Evolutionary conservation across 2,888 invertebrate genomes (phyloP), one percentile per base, ranked within the genome.

Genomic region (Melieria picta): DNA sequence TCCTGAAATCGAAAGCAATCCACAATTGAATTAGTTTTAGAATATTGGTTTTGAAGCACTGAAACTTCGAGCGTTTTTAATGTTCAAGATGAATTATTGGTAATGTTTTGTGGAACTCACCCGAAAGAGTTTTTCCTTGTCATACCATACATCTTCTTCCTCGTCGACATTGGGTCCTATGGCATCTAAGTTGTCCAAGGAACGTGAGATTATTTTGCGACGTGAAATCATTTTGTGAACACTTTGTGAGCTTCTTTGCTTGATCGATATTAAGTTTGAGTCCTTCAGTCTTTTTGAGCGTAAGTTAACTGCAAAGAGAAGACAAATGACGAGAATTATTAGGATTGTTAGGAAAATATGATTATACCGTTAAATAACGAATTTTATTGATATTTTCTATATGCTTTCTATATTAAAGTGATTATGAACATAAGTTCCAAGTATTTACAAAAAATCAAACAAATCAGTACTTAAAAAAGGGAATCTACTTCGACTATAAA

Each of bases 101-200:
- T 30, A 30, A 30, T 30, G 30, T 30, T 30, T 50, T 50, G 50
- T 3, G 11, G 48, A 61, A 61, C 89, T 88, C 88, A 95, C 96
- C 91, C 94, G 95, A 88, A 94, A 95, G 68, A 96, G 89, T 88
- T 96, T 96, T 81, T 96, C 96, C 86, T 94, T 93, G 85, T 95
- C 94, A 84, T 94, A 94, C 96, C 96, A 96, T 75, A 96, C 94
- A 85, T 96, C 96, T 76, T 84, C 83, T 66, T 77, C 77, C 79
- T 95, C 95, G 81, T 93, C 93, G 68, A 81, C 80, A 81, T 93
- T 92, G 76, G 92, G 92, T 80, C 93, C 91, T 81, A 94, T 93
- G 85, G 92, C 89, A 84, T 92, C 92, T 81, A 96, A 91, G 88
- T 96, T 95, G 88, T 96, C 96, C 87, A 96, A 90, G 78, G 96